Evolutionary conservation across 2,113 vertebrate species (phyloP), one percentile per base, ranked within the genome.

Genomic region (Myiozetetes cayanensis): DNA sequence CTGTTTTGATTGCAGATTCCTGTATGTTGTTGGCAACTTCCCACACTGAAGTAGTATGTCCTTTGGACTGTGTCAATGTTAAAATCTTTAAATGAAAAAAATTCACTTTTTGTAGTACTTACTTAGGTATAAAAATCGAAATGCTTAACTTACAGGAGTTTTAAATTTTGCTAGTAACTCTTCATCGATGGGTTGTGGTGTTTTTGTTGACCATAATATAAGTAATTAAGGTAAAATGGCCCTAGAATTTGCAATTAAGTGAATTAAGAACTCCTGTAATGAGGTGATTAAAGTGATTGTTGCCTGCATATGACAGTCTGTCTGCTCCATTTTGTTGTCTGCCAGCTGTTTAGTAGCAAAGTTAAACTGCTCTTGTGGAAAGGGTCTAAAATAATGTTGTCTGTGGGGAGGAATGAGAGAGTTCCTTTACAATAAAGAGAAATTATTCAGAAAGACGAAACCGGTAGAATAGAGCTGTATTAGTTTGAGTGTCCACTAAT

Each of bases 181-280:
- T 67, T 85, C 23, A 49, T n/a, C 37, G 63, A n/a, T 55, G 55
- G 13, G 15, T 76, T 89, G 13, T 43, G 21, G 18, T 63, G 14
- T 24, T 81, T 65, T 63, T 83, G 46, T 96, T 95, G 44, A 80
- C 33, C 21, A 7, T 92, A 89, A 39, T 10, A 21, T 58, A 50
- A 72, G 44, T 39, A 92, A 88, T 81, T 78, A 81, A 93, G 37
- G 59, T 91, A 41, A 96, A 92, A 87, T 61, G 39, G 49, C 50
- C 41, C 28, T 25, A 41, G 71, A 72, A 58, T 87, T 89, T 11
- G 3, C 31, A 41, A 15, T 93, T 85, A 68, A 23, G 35, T 92
- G 75, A 88, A 70, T 52, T 80, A 81, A 62, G 52, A 67, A 73
- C 67, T 84, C 58, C 43, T 91, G 3, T 88, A 91, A 85, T 53